A percentile compares a stretch with the other conserved stretches of the same genome.
Conservation (phyloP, 2,113 vertebrate genomes). For the Willisornis vidua region DNA sequence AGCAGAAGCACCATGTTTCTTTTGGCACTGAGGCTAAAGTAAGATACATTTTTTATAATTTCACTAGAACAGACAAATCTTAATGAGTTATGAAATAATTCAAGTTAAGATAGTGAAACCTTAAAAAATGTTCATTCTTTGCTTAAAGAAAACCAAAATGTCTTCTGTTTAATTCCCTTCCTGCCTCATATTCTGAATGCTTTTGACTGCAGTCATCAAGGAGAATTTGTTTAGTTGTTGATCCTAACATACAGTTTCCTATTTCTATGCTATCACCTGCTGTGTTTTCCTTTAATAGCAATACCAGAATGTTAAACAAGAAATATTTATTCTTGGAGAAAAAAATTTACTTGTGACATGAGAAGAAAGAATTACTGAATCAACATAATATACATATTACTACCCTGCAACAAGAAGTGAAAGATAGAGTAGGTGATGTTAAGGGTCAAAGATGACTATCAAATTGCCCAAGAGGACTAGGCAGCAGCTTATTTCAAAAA, state of each 20-base stretch:
- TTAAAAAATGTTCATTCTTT: neutral
- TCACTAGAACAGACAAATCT: neutral
- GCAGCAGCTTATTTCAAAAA: neutral
- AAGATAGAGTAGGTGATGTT: neutral
- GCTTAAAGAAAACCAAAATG: neutral
- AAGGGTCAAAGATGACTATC: neutral
- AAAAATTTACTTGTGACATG: neutral
- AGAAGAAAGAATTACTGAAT: slow-evolving; percentile 8
- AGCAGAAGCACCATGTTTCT: neutral
- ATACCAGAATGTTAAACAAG: slow-evolving; percentile 11
- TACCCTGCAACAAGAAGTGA: slow-evolving; percentile 12
- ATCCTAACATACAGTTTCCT: neutral
- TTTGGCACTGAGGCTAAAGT: neutral
- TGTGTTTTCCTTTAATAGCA: neutral
- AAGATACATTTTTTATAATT: neutral
- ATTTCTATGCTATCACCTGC: neutral
- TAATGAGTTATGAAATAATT: neutral
- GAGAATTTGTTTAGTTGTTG: neutral
- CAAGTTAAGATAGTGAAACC: neutral
- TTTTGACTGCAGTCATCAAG: neutral
- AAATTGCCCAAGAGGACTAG: neutral
- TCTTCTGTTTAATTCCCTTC: neutral
- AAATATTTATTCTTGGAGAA: slow-evolving; percentile 5
- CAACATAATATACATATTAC: neutral
- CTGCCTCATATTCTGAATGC: rapidly evolving